Evolutionary conservation across 2,113 vertebrate species (phyloP), one percentile per base, ranked within the genome.

Genomic region (Menura novaehollandiae): DNA sequence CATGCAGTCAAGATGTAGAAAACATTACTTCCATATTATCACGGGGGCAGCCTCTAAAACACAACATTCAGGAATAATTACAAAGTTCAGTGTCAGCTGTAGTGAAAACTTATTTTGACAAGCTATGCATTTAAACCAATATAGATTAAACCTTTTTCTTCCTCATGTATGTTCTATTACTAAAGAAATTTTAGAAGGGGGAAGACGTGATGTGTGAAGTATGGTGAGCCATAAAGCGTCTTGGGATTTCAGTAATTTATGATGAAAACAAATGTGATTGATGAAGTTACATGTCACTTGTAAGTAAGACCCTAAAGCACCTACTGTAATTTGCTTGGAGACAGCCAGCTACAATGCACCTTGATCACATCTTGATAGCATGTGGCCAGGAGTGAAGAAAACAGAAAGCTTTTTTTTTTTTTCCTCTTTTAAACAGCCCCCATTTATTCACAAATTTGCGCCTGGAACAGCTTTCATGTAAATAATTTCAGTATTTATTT

Each of bases 221-320:
- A 94, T 66, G 58, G 82, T 80, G 79, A 97, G 90, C 95, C 90
- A 77, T 84, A 69, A 92, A 80, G 27, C 1, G 2, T 88, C 71
- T 72, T 91, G 92, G 76, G 85, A 93, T 58, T 88, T 88, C 23
- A 49, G 80, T 93, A 93, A 95, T 95, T 97, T 94, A 82, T 76
- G 85, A 63, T 86, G 88, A 89, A 95, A 97, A 94, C 62, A 93
- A 93, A 71, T n/a, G 63, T 91, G 89, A 96, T 87, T 85, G 96
- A 96, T 95, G 71, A 74, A 95, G 82, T 83, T 89, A 67, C 35
- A 73, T 69, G 64, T 96, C 92, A 95, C 49, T 74, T 94, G 19
- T 91, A 66, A 94, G 64, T 9, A 59, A 89, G 66, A 89, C 73
- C 60, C 83, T 95, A 81, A 91, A 92, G 35, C 72, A 71, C 23